Conservation (phyloP, 2,113 vertebrate species). For the Catagonus wagneri region DNA sequence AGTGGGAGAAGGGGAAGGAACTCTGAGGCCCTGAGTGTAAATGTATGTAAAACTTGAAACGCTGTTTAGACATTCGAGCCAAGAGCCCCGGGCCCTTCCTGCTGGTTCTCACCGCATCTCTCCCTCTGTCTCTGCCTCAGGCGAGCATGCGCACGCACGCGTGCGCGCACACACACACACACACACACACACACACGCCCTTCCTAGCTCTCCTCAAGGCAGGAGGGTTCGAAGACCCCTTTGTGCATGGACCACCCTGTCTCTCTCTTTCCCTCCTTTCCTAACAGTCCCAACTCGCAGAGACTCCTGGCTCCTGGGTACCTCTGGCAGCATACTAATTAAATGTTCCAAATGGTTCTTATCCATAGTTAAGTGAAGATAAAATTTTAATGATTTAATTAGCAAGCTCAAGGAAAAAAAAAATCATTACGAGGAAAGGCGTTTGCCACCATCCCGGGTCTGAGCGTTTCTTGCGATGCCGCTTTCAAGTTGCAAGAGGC, state of each 20-base stretch:
- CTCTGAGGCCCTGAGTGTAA: background rate
- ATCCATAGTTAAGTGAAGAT: slow-evolving; percentile 88
- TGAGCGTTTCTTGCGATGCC: slow-evolving; percentile 44
- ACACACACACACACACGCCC: background rate
- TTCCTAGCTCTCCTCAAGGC: background rate
- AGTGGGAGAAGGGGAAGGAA: background rate
- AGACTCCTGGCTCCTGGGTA: slow-evolving; percentile 68
- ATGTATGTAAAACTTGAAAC: slow-evolving; percentile 6
- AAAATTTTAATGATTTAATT: slow-evolving; percentile 92
- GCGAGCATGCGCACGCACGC: accelerated
- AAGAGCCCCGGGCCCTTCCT: background rate
- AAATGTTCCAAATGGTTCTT: slow-evolving; percentile 87
- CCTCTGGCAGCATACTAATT: slow-evolving; percentile 85
- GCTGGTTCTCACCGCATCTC: background rate
- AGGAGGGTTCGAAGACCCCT: background rate
- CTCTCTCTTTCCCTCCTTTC: slow-evolving; percentile 18
- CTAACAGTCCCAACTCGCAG: slow-evolving; percentile 48
- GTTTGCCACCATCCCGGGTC: slow-evolving; percentile 64
- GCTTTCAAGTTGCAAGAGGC: slow-evolving; percentile 23
- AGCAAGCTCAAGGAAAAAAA: slow-evolving; percentile 83
- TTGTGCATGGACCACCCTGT: background rate
- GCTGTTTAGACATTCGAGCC: background rate
- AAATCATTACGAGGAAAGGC: slow-evolving; percentile 79
- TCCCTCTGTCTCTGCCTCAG: no score
- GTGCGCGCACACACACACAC: background rate